Evolutionary conservation across 2,797 vertebrate genomes (phyloP), one percentile per base, ranked within the genome.

Genomic region (Setipinna tenuifilis): DNA sequence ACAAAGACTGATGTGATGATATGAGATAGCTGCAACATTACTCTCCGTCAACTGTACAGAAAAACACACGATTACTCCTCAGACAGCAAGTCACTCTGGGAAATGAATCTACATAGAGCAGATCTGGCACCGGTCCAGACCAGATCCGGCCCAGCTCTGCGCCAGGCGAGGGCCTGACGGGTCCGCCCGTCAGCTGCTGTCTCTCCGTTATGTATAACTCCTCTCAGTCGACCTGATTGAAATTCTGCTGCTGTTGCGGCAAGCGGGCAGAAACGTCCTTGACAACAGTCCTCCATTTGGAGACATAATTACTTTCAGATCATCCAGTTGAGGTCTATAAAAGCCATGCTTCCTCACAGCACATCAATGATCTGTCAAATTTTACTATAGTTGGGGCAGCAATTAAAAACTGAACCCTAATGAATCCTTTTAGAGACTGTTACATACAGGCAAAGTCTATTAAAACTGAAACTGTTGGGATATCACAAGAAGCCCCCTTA

Each of bases 321-420:
- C 84, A 44, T 35, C 54, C 54, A n/a, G 83, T 80, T 82, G 50
- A 86, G 48, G 75, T 71, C 78, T 86, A 82, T 65, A 78, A 83
- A 78, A 86, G 80, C 57, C 57, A 31, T 41, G 23, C 21, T 48
- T n/a, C 59, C 84, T 84, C 50, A 9, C n/a, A 81, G 80, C 19
- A 86, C 84, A 80, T 85, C 68, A 85, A 50, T 82, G 58, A 41
- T 83, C 57, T 85, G 82, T 81, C 59, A 85, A 41, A 80, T 85
- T 78, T 81, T 35, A 31, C 28, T 87, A 41, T 61, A 83, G 83
- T 83, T 65, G 82, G 44, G 82, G 19, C 25, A 88, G 58, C 68
- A 86, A 85, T 90, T 86, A 81, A 85, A 65, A 85, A 16, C 19
- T 78, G 81, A n/a, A 58, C 61, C 57, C 81, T 59, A 75, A 86